A percentile compares a stretch with the other conserved stretches of the same genome.
These are phyloP conservation scores for Perca flavescens DNA, from an alignment of 2,113 vertebrate species.

Conservation along the genomic window DNA sequence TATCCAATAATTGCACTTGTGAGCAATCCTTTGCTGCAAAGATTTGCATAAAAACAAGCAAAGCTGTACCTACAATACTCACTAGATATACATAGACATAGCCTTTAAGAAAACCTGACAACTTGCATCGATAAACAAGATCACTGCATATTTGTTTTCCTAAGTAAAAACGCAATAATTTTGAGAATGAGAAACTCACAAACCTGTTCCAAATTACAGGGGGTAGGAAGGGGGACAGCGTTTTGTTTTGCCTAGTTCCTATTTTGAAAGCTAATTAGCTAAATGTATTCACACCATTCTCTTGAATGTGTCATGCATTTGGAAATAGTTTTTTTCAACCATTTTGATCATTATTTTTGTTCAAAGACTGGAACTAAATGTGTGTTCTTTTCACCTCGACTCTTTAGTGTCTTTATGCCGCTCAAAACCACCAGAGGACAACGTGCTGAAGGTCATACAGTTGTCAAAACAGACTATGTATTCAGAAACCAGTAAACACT, in stretches of 20 bases:
- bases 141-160: background rate
- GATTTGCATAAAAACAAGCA: slow-evolving; percentile 9
- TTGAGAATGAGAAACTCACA: slow-evolving; percentile 29
- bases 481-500: slow-evolving; percentile 51
- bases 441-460: slow-evolving; percentile 47
- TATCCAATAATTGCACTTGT: slow-evolving; percentile 36
- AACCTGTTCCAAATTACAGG: slow-evolving; percentile 22
- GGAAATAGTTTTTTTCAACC: slow-evolving; percentile 39
- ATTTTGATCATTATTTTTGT: slow-evolving; percentile 69
- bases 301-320: slow-evolving; percentile 48
- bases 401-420: slow-evolving; percentile 16
- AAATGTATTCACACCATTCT: slow-evolving; percentile 54
- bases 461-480: slow-evolving; percentile 60
- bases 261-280: slow-evolving; percentile 65
- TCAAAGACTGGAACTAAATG: slow-evolving; percentile 66
- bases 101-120: background rate
- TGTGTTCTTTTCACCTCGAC: slow-evolving; percentile 25
- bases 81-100: too few relatives aligned
- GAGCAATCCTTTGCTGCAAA: slow-evolving; percentile 17
- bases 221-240: background rate
- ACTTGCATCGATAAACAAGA: background rate
- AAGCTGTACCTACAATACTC: background rate
- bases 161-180: background rate
- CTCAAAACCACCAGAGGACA: slow-evolving; percentile 54
- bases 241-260: slow-evolving; percentile 54